Conservation (phyloP, 1,140 invertebrate genomes). For the Scaptomyza graminum region DNA sequence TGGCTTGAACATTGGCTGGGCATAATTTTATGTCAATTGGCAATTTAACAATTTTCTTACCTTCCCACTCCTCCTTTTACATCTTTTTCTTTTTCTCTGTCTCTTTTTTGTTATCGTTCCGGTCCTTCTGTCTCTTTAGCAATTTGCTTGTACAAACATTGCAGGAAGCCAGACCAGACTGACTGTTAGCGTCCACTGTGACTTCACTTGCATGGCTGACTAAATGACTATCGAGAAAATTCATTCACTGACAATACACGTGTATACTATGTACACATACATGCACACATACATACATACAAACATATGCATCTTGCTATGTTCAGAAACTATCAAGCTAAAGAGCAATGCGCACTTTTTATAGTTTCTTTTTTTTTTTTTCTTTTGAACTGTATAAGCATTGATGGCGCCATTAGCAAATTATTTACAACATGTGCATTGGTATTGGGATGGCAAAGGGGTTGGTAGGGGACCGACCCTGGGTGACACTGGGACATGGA, state of each 20-base stretch:
- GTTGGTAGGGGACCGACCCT: not conserved
- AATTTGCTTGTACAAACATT: conserved; percentile 44
- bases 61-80: not conserved
- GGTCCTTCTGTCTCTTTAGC: conserved; percentile 23
- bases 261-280: no score
- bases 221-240: not conserved
- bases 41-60: conserved; percentile 59
- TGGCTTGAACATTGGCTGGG: conserved; percentile 41
- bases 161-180: conserved; percentile 10
- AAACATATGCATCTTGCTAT: not conserved
- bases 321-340: conserved; percentile 14
- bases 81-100: not conserved
- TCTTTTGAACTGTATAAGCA: conserved; percentile 13
- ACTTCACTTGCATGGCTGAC: conserved; percentile 6
- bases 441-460: conserved; percentile 5
- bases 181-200: not conserved
- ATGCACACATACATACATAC: no score
- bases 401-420: conserved; percentile 69
- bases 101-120: conserved; percentile 5
- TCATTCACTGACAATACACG: no score
- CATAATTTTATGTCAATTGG: conserved; percentile 69
- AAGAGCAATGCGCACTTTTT: not conserved
- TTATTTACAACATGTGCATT: conserved; percentile 74
- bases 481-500: conserved; percentile 8
- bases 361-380: no score